phyloP scores from a whole-genome alignment of 2,113 vertebrate species.

The Piaya cayana region DNA sequence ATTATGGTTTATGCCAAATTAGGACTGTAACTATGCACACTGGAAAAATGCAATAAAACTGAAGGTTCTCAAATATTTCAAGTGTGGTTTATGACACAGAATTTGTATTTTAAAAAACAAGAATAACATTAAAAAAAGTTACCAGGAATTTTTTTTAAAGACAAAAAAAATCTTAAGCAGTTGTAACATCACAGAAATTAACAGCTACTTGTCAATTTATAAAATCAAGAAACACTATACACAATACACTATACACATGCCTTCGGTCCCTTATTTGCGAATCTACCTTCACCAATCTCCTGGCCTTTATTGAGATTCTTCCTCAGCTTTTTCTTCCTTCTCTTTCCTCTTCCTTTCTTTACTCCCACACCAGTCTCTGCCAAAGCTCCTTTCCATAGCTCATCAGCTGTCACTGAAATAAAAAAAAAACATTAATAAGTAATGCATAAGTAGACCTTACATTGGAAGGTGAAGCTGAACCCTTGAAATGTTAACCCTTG shows the following conservation, averaged over 20 bases:
- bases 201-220: not conserved
- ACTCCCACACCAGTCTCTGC: slow-evolving; percentile 84
- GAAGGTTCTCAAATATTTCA: not conserved
- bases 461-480: not conserved
- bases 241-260: not conserved
- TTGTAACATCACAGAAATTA: not conserved
- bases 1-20: not conserved
- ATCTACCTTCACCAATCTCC: slow-evolving; percentile 88
- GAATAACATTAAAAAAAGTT: not conserved
- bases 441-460: not conserved
- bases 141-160: not conserved
- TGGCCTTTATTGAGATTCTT: slow-evolving; percentile 90
- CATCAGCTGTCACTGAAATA: slow-evolving; percentile 87
- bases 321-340: slow-evolving; percentile 85
- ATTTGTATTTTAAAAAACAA: not conserved
- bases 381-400: slow-evolving; percentile 92
- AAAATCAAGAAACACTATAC: not conserved
- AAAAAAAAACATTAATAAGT: slow-evolving; percentile 22
- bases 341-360: slow-evolving; percentile 90
- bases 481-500: not conserved
- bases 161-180: not conserved
- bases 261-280: not conserved
- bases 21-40: not conserved
- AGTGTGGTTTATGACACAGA: not conserved
- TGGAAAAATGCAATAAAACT: not conserved